Percentiles rank a stretch among this genome's conserved stretches.
phyloP scores from a whole-genome alignment of 92 coral and sea anemone genomes.

The Phenganax subtilis region DNA sequence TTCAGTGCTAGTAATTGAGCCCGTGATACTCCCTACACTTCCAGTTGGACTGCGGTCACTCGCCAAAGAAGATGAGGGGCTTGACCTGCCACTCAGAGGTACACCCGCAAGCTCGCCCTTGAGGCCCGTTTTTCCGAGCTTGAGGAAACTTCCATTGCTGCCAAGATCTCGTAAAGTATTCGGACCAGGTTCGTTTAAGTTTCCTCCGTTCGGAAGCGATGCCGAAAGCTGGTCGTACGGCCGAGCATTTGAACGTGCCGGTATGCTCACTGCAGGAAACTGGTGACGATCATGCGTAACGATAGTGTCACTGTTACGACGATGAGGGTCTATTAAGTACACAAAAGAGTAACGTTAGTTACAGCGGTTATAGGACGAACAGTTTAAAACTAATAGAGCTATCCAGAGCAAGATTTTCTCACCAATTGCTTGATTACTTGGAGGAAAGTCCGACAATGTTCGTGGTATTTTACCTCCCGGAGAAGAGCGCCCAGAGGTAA shows the following conservation, averaged over 20 bases:
- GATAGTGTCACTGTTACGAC: constrained; percentile 38
- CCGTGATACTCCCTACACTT: constrained; percentile 86
- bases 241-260: constrained; percentile 22
- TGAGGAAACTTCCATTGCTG: constrained; percentile 41
- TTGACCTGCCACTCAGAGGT: constrained; percentile 73
- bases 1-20: constrained; percentile 89
- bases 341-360: not conserved
- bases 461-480: constrained; percentile 92
- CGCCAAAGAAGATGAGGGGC: constrained; percentile 76
- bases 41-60: constrained; percentile 86
- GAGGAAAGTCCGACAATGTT: constrained; percentile 77
- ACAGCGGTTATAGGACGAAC: not conserved
- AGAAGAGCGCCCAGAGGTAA: constrained; percentile 73
- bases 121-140: constrained; percentile 53
- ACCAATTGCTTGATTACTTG: constrained; percentile 87
- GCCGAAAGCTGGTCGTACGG: not conserved
- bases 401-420: constrained; percentile 36
- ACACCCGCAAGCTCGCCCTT: constrained; percentile 61
- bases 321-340: not conserved
- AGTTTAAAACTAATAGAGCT: not conserved
- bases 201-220: constrained; percentile 20
- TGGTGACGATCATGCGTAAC: constrained; percentile 9
- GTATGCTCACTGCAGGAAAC: not conserved
- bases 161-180: constrained; percentile 56
- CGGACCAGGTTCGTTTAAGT: constrained; percentile 44